phyloP scores from a whole-genome alignment of 2,797 vertebrate genomes.

The Anguilla obscura region DNA sequence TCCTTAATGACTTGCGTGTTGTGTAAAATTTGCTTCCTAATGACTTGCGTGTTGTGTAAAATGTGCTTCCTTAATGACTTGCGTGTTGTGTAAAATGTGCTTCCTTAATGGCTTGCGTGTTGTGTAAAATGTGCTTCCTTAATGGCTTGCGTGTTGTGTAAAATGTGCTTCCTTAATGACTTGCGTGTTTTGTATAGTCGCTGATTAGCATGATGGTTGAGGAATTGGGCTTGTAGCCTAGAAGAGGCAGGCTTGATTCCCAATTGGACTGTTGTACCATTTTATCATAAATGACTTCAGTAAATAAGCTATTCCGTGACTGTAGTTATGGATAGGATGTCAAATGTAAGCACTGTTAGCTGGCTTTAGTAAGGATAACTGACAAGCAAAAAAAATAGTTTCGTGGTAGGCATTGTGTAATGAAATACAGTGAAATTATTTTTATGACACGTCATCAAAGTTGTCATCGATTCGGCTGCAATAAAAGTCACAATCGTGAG shows the following conservation, averaged over 20 bases:
- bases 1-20: too few species aligned
- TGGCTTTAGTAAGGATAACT: not conserved
- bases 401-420: not conserved
- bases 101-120: too few species aligned
- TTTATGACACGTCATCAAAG: not conserved
- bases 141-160: not conserved
- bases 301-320: not conserved
- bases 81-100: too few species aligned
- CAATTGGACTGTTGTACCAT: not conserved
- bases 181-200: not conserved
- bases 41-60: too few species aligned
- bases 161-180: not conserved
- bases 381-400: not conserved
- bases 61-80: too few species aligned
- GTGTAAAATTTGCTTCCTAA: too few species aligned
- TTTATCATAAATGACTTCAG: not conserved
- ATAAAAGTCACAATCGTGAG: not conserved
- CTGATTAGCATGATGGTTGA: not conserved
- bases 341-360: not conserved
- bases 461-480: not conserved
- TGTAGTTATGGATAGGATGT: conserved; percentile 2
- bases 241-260: not conserved
- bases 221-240: not conserved
- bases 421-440: not conserved
- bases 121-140: too few species aligned